Base-by-base conservation (phyloP, 2,888 invertebrate species). In the Epistrophe grossulariae region DNA sequence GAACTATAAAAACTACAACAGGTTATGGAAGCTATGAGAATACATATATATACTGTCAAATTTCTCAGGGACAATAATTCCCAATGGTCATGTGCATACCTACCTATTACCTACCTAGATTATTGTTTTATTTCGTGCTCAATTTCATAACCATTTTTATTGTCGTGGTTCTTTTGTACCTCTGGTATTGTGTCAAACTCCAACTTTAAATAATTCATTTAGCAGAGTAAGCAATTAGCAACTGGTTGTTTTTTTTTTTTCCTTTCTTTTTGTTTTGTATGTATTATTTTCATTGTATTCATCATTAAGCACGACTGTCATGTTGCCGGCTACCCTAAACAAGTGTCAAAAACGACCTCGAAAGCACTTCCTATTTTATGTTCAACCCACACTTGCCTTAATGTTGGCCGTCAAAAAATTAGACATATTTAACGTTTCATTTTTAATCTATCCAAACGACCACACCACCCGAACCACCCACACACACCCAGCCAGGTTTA, bases 381-480 rank as follows among this genome's bases (percentile, higher is more conserved):
- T 57, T 10, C 28, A 45, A 15, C 38, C 40, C 43, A 59, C 84
- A 45, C 72, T 73, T 40, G 55, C 15, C 70, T 40, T 7, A 38
- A 24, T 19, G 48, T 6, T 55, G 28, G 70, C 68, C 55, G 68
- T 78, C 71, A 77, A 77, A 76, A 62, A 82, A 82, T 70, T 85
- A 82, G 78, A 85, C 78, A 84, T 71, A 76, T 84, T 80, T 71
- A 80, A 77, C 84, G 59, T 76, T 81, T 81, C 77, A 80, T 66
- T 84, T 84, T 84, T 84, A 80, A 80, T 76, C 70, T 45, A 40
- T 35, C 40, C 28, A 11, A 19, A 19, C 38, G 13, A 15, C 10
- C 5, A 1, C 17, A 50, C 13, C 11, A 11, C 50, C 52, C 13
- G 6, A 13, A 0, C 38, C 66, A 31, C 8, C 9, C 40, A 43